Evolutionary conservation across 92 coral and sea anemone species (phyloP).

Genomic region (Porites lobata): DNA sequence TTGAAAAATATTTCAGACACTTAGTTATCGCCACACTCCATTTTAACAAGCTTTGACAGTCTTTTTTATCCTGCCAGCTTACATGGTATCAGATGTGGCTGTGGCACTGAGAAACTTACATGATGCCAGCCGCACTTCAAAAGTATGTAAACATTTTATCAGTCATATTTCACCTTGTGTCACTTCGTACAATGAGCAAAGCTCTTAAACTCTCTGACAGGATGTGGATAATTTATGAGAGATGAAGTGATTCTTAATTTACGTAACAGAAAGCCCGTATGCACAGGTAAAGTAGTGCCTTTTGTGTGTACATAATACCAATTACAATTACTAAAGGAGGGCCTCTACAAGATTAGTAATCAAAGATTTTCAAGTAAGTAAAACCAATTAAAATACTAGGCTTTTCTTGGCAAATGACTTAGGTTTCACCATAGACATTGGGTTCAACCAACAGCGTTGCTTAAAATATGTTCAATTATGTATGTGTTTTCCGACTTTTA

Average conservation of each 20-base stretch:
- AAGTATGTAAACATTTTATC: slow-evolving; percentile 22
- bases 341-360: background rate
- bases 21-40: background rate
- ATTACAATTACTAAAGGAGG: background rate
- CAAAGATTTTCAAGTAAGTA: background rate
- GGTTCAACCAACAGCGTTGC: background rate
- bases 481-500: slow-evolving; percentile 6
- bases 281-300: slow-evolving; percentile 3
- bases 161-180: slow-evolving; percentile 13
- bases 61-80: background rate
- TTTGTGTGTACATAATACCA: background rate
- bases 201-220: slow-evolving; percentile 28
- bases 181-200: slow-evolving; percentile 14
- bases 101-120: background rate
- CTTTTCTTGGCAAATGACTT: background rate
- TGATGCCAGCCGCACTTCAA: background rate
- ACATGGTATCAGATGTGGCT: background rate
- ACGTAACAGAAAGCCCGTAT: slow-evolving; percentile 18
- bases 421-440: background rate
- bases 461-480: slow-evolving; percentile 23
- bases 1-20: background rate
- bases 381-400: background rate
- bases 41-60: background rate
- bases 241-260: slow-evolving; percentile 6
- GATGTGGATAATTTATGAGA: background rate